Evolutionary conservation across 2,888 invertebrate genomes (phyloP), one percentile per base, ranked within the genome.

Genomic region (Eugnorisma glareosa): DNA sequence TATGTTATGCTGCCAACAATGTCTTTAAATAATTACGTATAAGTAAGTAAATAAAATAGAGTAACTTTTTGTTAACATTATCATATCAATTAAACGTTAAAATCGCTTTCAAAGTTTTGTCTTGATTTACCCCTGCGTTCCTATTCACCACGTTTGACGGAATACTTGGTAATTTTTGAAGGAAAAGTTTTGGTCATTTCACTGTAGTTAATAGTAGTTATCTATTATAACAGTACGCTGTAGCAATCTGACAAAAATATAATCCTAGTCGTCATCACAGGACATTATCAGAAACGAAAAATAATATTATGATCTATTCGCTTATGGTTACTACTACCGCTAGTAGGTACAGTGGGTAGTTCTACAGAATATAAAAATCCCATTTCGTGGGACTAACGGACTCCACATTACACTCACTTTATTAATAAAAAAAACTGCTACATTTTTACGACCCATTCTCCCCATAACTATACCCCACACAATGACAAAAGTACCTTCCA

Each of bases 391-490:
- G 40, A 11, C 37, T 40, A 64, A 43, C 35, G 3, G 10, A 18
- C 13, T 8, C 35, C 3, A 57, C 48, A 57, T 48, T 43, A 61
- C 24, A 40, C 6, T 3, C 10, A 64, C 18, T 54, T 67, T 67
- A 76, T 69, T 82, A 69, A 77, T 82, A 77, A 82, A 73, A 40
- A 70, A 81, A 54, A 28, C n/a, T 24, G 35, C 66, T 66, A 63
- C 54, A 40, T 45, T 79, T 80, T 73, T 61, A 79, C 61, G 71
- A 57, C 28, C 4, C 35, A 45, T 67, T 71, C 51, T 51, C 21
- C 43, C 54, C 45, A 57, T 70, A 66, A 63, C 43, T 45, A 73
- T 21, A 45, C 18, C 37, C 35, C 31, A 57, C 57, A 63, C 43
- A 84, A 63, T 69, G 82, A 67, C 67, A 74, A 71, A 79, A 75